Evolutionary conservation across 2,888 invertebrate species (phyloP).

Genomic region (Sinohyriopsis cumingii): DNA sequence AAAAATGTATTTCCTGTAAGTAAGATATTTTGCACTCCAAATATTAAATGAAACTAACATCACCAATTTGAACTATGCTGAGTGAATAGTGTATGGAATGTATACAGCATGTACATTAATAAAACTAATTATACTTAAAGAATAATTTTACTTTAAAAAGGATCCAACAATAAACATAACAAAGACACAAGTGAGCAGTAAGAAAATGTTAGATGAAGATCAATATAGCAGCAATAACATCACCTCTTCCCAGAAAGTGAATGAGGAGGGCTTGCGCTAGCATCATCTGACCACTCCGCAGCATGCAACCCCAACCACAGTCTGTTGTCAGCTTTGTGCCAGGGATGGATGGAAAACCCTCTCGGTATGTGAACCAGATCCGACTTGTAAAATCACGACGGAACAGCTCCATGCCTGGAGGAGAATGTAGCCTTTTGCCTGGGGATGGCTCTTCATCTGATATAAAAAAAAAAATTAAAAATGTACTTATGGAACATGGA

Average conservation of each 20-base stretch:
- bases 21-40: too few species aligned
- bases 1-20: too few species aligned
- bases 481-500: background rate
- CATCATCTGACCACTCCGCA: slow-evolving; percentile 93
- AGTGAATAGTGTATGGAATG: too few species aligned
- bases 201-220: background rate
- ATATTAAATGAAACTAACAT: too few species aligned
- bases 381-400: slow-evolving; percentile 87
- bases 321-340: slow-evolving; percentile 89
- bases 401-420: slow-evolving; percentile 79
- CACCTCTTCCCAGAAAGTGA: slow-evolving; percentile 85
- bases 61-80: too few species aligned
- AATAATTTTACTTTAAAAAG: too few species aligned
- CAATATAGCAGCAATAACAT: background rate
- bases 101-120: too few species aligned
- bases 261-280: slow-evolving; percentile 88
- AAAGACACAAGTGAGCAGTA: background rate
- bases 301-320: slow-evolving; percentile 95
- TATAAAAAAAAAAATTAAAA: background rate
- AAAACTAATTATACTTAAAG: too few species aligned
- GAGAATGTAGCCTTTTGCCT: slow-evolving; percentile 27
- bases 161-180: too few species aligned
- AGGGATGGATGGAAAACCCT: slow-evolving; percentile 87
- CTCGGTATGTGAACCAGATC: slow-evolving; percentile 79
- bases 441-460: slow-evolving; percentile 43